Conservation (phyloP, 2,113 vertebrate species). For the Myrmecobius fasciatus region DNA sequence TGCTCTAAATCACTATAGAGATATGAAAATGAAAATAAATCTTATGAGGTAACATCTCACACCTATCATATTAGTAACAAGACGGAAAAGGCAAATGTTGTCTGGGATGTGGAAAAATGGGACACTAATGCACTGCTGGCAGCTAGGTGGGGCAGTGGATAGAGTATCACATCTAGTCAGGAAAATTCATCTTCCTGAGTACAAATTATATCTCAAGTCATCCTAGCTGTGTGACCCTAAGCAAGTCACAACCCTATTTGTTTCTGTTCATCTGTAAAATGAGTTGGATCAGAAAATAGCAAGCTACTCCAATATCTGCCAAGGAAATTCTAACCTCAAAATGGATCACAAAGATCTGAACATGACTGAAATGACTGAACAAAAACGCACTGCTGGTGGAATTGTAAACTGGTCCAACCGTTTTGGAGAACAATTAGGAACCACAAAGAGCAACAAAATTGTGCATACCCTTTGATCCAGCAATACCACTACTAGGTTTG, state of each 20-base stretch:
- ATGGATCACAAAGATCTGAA: neutral
- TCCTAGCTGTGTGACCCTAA: neutral
- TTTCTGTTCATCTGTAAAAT: neutral
- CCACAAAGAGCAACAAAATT: neutral
- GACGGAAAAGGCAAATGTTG: neutral
- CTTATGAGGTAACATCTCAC: neutral
- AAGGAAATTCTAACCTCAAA: neutral
- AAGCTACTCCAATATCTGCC: neutral
- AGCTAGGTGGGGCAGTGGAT: neutral
- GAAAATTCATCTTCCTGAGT: neutral
- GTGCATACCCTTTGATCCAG: neutral
- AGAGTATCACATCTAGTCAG: neutral
- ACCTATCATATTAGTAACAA: neutral
- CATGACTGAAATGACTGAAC: neutral
- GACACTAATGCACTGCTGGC: neutral
- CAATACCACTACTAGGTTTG: neutral
- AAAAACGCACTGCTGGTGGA: neutral
- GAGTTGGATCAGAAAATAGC: neutral
- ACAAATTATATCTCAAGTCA: neutral
- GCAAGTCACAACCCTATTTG: neutral
- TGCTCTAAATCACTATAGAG: neutral
- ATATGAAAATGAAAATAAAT: neutral
- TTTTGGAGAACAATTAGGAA: neutral
- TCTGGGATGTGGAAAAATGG: neutral
- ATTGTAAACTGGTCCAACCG: neutral